Base-by-base conservation (phyloP, 53 echinoderm and acorn worm species). In the Apostichopus leukothele region DNA sequence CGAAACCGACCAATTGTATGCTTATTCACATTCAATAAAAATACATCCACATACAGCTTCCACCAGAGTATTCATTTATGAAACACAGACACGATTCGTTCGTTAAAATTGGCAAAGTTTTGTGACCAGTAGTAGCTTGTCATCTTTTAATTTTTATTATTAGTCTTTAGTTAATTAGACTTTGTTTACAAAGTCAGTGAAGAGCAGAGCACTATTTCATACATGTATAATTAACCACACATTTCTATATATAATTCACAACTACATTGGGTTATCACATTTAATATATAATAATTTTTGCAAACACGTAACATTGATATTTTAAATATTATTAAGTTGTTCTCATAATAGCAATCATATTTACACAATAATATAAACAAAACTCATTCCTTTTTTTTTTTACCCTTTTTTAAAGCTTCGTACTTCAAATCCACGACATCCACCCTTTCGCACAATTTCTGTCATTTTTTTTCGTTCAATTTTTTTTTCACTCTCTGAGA, bases 341-440 rank as follows among this genome's bases (percentile, higher is more conserved):
- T 59, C 54, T 59, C 16, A 54, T 81, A 81, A 54, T 81, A 81
- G 81, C 81, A 81, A 81, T 81, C 81, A 81, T 81, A 81, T 81
- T 57, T 81, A 81, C 81, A 81, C 59, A 57, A 81, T 55, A 81
- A 55, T 55, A 55, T 55, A 81, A 81, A 54, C 54, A 81, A 54
- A 81, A 54, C 21, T 81, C 59, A 54, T 25, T 52, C 11, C 39
- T 39, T 39, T 39, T 39, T 27, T 27, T 39, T 55, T 59, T 19
- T 53, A 81, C 59, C 81, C 53, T 26, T 54, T 59, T 25, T 59
- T 59, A 81, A 81, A 81, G 81, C 81, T 81, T 59, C 22, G n/a
- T 81, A 59, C 71, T 18, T 71, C 18, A 63, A 16, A 39, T 71
- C 71, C 6, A 19, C 71, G 6, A 18, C 18, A 18, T 16, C 71